Percentiles rank a stretch among this genome's conserved stretches.
phyloP scores from a whole-genome alignment of 1,140 invertebrate species.

The Drosophila nigromelanica region DNA sequence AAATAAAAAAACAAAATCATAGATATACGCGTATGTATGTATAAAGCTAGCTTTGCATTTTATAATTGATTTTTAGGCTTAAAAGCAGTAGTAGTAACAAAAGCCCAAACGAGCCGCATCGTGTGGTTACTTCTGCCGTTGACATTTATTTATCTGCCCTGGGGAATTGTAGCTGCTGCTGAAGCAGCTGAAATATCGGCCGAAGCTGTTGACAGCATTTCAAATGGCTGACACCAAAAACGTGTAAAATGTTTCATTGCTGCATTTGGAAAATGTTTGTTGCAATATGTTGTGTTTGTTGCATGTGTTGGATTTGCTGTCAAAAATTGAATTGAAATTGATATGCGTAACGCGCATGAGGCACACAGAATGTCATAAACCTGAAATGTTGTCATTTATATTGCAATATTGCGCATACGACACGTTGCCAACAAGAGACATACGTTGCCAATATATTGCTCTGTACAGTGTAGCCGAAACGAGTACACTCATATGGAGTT shows the following conservation, averaged over 20 bases:
- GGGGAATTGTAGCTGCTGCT: slow-evolving; percentile 62
- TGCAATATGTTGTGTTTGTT: slow-evolving; percentile 22
- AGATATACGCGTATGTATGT: slow-evolving; percentile 9
- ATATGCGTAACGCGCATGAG: slow-evolving; percentile 67
- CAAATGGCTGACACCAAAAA: slow-evolving; percentile 67
- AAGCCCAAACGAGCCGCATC: slow-evolving; percentile 35
- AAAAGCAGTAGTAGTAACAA: slow-evolving; percentile 1
- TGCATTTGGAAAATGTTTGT: slow-evolving; percentile 63
- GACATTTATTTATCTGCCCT: slow-evolving; percentile 80
- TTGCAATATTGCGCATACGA: slow-evolving; percentile 75
- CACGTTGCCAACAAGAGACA: slow-evolving; percentile 51
- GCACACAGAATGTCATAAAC: slow-evolving; percentile 64
- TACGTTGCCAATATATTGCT: neutral
- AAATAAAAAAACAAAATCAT: slow-evolving; percentile 20
- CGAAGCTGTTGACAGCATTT: slow-evolving; percentile 64
- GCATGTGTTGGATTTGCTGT: slow-evolving; percentile 55
- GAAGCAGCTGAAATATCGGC: slow-evolving; percentile 18
- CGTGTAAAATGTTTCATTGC: slow-evolving; percentile 59
- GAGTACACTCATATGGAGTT: too few relatives aligned
- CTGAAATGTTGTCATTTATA: slow-evolving; percentile 73
- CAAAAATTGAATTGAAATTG: slow-evolving; percentile 79
- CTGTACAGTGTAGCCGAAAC: slow-evolving; percentile 14
- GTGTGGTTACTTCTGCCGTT: slow-evolving; percentile 55
- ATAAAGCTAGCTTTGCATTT: slow-evolving; percentile 64
- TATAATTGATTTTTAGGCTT: slow-evolving; percentile 77